Base-by-base conservation (phyloP, 2,797 vertebrate species). In the Trichosurus vulpecula region DNA sequence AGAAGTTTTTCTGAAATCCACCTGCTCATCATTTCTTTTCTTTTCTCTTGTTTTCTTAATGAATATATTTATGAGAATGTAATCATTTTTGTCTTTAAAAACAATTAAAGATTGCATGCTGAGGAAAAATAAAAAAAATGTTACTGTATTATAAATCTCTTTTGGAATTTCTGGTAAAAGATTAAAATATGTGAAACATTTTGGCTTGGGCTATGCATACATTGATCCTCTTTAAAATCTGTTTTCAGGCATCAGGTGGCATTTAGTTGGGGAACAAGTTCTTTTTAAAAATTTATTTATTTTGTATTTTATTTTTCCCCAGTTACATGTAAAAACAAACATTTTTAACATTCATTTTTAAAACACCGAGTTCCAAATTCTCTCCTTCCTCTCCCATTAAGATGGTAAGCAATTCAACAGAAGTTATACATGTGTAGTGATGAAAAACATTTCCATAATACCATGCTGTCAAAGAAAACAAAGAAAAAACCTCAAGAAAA, bases 81-180 rank as follows among this genome's bases (percentile, higher is more conserved):
- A 94, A 96, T 93, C 12, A 53, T 97, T 95, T 93, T 93, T 96
- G 90, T 57, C 93, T 95, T 96, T 95, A 66, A 96, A 97, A 96
- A 96, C 93, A 96, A 96, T 52, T 93, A 96, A 96, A 96, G 54
- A 58, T 92, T 90, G 11, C 12, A n/a, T 93, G 74, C 22, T 90
- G 58, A 31, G 81, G 52, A 6, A 93, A 92, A 95, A 91, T 41
- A 53, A 66, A 93, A 95, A 53, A 8, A 53, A 96, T 91, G 55
- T 51, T 95, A 92, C 47, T 92, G 87, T 93, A 11, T 94, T 61
- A 52, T 54, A 91, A 95, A 90, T 98, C 56, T 95, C 91, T 94
- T 94, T 57, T 90, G 89, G 87, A 96, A 96, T 93, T 95, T 89
- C 47, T 91, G 54, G 54, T 52, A 97, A 90, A 61, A 92, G 56